Conservation (phyloP, 2,888 invertebrate genomes). For the Drosophila koepferae region DNA sequence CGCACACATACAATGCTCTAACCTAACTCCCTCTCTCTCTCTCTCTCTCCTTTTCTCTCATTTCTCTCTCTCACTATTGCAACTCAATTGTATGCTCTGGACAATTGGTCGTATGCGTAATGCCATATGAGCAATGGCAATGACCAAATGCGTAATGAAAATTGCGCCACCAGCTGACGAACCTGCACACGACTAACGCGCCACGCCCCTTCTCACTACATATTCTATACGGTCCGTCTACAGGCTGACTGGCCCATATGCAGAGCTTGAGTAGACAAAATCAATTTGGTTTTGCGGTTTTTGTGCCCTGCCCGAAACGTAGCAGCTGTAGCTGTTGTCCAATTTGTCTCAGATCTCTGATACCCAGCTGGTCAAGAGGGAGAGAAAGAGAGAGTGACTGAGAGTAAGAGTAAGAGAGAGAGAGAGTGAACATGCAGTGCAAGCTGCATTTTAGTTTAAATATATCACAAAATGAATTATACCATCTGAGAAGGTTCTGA, state of each 20-base stretch:
- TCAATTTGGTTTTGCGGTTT: constrained; percentile 80
- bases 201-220: background rate
- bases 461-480: constrained; percentile 64
- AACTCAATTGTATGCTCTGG: constrained; percentile 69
- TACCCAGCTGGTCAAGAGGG: background rate
- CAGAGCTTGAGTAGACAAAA: constrained; percentile 75
- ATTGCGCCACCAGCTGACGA: constrained; percentile 62
- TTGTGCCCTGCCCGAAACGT: constrained; percentile 44
- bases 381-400: background rate
- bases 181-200: constrained; percentile 18
- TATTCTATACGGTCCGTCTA: background rate
- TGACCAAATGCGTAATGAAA: constrained; percentile 76
- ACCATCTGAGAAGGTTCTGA: constrained; percentile 4
- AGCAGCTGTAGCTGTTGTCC: constrained; percentile 52
- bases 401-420: background rate
- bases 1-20: constrained; percentile 2
- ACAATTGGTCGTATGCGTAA: constrained; percentile 76
- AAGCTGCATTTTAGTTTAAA: constrained; percentile 67
- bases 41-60: background rate
- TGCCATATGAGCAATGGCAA: constrained; percentile 72
- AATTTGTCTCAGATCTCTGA: constrained; percentile 51
- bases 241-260: constrained; percentile 37
- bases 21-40: background rate
- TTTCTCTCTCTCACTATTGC: constrained; percentile 4
- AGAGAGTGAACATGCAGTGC: constrained; percentile 19